Conservation (phyloP, 1,140 invertebrate genomes). For the Drosophila paulistorum region DNA sequence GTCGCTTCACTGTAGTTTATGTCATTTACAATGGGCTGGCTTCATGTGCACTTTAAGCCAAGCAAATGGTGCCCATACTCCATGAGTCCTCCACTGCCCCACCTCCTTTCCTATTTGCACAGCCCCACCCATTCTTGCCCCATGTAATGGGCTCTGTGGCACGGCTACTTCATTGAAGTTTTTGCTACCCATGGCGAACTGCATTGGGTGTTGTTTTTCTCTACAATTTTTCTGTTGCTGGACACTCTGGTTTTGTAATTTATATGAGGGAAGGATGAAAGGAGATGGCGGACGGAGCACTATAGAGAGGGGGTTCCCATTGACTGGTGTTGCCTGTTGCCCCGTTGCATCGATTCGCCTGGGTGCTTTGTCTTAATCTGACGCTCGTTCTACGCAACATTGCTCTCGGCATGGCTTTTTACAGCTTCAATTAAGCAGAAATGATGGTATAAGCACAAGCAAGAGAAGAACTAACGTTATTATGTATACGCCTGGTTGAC, state of each 20-base stretch:
- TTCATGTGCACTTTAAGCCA: constrained; percentile 62
- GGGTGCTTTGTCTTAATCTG: constrained; percentile 76
- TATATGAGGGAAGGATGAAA: constrained; percentile 38
- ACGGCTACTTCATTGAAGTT: constrained; percentile 50
- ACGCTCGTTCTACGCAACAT: constrained; percentile 62
- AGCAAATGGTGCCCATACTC: constrained; percentile 41
- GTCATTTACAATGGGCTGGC: constrained; percentile 60
- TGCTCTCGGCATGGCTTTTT: constrained; percentile 47
- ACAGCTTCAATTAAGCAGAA: constrained; percentile 66
- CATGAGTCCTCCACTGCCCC: not conserved
- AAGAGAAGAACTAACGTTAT: constrained; percentile 24
- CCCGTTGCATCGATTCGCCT: constrained; percentile 38
- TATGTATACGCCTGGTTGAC: constrained; percentile 30
- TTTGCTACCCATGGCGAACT: constrained; percentile 31
- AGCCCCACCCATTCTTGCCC: not conserved
- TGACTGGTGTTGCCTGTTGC: constrained; percentile 20
- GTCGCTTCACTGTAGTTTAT: constrained; percentile 67
- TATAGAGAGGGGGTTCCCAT: not conserved
- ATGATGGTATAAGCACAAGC: constrained; percentile 30
- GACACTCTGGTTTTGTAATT: constrained; percentile 50
- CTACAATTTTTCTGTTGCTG: constrained; percentile 27
- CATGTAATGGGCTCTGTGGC: constrained; percentile 30
- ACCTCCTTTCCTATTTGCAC: not conserved
- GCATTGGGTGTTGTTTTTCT: constrained; percentile 11
- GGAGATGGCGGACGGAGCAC: constrained; percentile 3